phyloP scores from a whole-genome alignment of 2,113 vertebrate species.

The Cranoglanis bouderius region DNA sequence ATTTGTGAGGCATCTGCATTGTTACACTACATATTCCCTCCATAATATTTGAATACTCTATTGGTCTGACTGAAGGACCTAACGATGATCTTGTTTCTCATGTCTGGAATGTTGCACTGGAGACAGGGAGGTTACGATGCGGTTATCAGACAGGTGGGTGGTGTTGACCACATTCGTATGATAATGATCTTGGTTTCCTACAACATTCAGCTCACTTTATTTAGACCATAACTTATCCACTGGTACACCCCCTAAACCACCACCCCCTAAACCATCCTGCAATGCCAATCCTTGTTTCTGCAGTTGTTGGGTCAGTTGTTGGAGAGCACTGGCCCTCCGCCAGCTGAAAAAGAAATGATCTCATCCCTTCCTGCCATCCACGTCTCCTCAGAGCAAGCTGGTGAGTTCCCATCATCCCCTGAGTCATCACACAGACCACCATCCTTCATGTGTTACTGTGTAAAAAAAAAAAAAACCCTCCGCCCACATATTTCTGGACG shows the following conservation, averaged over 20 bases:
- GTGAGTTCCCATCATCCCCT: conserved; percentile 68
- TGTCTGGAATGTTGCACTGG: conserved; percentile 86
- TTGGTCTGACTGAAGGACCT: neutral
- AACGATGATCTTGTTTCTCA: conserved; percentile 53
- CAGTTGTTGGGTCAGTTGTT: conserved; percentile 87
- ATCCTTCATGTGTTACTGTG: conserved; percentile 14
- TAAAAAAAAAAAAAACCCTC: conserved; percentile 12
- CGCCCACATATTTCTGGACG: conserved; percentile 39
- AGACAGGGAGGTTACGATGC: conserved; percentile 88
- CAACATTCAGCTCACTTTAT: neutral
- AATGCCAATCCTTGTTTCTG: conserved; percentile 17
- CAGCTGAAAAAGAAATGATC: conserved; percentile 88
- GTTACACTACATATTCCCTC: neutral
- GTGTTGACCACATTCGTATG: neutral
- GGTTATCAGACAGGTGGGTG: conserved; percentile 89
- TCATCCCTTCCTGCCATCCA: conserved; percentile 85
- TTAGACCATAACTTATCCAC: neutral
- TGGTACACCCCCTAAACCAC: neutral
- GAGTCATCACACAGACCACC: conserved; percentile 43
- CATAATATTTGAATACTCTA: neutral
- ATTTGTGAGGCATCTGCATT: neutral
- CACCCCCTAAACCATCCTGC: neutral
- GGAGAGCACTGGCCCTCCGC: conserved; percentile 86
- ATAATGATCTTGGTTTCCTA: conserved; percentile 18
- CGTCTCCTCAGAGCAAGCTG: conserved; percentile 90